Evolutionary conservation across 2,797 vertebrate genomes (phyloP), one percentile per base, ranked within the genome.

Genomic region (Margarornis squamiger): DNA sequence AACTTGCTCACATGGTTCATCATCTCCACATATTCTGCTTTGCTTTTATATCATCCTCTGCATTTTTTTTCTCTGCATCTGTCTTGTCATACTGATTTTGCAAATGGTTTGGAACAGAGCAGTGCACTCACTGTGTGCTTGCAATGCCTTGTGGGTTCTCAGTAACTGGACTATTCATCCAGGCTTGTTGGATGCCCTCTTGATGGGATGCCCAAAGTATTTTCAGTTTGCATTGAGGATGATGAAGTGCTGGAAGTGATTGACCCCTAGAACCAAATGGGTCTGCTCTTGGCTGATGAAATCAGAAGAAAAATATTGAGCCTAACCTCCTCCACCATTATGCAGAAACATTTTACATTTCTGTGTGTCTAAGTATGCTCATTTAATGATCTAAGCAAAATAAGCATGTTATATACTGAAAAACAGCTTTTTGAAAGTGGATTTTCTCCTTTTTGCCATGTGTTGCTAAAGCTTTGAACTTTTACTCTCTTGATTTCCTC

Each of bases 91-190:
- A 63, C 38, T 63, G 63, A 79, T 74, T 66, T 67, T 76, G 29
- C 30, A 85, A 76, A 82, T 0, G 4, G 9, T 61, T 85, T 79
- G 48, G 48, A 79, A 15, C 32, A 67, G 34, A 63, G 29, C 62
- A 63, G 46, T 3, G 6, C 51, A 23, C 22, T 0, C 51, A 23
- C 22, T 0, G 0, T 58, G 32, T 41, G 20, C 48, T 80, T 82
- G 10, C 32, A 61, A 4, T 41, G 32, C 9, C 30, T 43, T 54
- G 23, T 65, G 39, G 32, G 36, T 77, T 82, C 70, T 13, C 24
- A 46, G 36, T n/a, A 45, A 36, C 1, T n/a, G 54, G 8, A 26
- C 23, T 67, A 10, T 55, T 83, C 26, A 82, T 41, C n/a, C n/a
- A 41, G 26, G 32, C 22, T 7, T 87, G 27, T 19, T 59, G 41